phyloP scores from a whole-genome alignment of 2,888 invertebrate genomes.

The Phorcus lineatus region DNA sequence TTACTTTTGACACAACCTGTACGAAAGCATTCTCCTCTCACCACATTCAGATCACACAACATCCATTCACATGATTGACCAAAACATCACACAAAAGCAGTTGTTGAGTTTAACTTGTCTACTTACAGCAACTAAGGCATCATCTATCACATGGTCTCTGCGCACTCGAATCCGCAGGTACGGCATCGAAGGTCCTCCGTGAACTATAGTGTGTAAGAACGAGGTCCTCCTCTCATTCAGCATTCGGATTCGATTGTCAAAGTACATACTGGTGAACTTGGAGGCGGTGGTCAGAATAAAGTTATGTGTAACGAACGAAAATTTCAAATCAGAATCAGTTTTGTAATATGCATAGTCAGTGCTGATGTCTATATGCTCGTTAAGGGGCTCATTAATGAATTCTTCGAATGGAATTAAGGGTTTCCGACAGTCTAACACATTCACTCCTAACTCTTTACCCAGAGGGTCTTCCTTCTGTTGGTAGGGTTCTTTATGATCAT shows the following conservation, averaged over 20 bases:
- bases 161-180: slow-evolving; percentile 84
- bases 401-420: slow-evolving; percentile 91
- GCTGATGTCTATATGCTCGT: slow-evolving; percentile 95
- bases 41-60: too few relatives aligned
- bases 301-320: slow-evolving; percentile 91
- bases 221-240: slow-evolving; percentile 92
- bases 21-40: too few relatives aligned
- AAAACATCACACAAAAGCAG: background rate
- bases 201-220: slow-evolving; percentile 86
- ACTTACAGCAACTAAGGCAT: slow-evolving; percentile 89
- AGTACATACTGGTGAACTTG: slow-evolving; percentile 92
- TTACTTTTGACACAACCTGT: too few relatives aligned
- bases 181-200: slow-evolving; percentile 82
- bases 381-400: slow-evolving; percentile 95
- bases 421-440: slow-evolving; percentile 87
- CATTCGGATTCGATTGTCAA: slow-evolving; percentile 96
- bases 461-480: slow-evolving; percentile 75
- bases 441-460: slow-evolving; percentile 84
- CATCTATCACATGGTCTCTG: slow-evolving; percentile 91
- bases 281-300: slow-evolving; percentile 94
- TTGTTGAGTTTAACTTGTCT: background rate
- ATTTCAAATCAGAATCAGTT: slow-evolving; percentile 75
- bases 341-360: slow-evolving; percentile 93
- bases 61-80: too few relatives aligned
- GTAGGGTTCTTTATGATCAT: slow-evolving; percentile 71